A percentile compares a stretch with the other conserved stretches of the same genome.
Evolutionary conservation across 2,888 invertebrate species (phyloP).

Genomic region (Hirtodrosophila cameraria): DNA sequence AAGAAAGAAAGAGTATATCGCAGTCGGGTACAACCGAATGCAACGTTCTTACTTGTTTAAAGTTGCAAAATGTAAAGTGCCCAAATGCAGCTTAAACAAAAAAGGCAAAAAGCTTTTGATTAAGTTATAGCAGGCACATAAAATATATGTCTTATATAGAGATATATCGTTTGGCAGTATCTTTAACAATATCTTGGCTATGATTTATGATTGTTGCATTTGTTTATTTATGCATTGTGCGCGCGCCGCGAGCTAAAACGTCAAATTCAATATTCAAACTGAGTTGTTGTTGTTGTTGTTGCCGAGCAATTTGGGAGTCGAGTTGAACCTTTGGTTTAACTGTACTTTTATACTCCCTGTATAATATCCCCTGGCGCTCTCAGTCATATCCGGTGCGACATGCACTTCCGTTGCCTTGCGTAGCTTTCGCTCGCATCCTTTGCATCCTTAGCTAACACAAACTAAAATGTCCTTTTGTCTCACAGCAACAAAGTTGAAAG

Average conservation of each 20-base stretch:
- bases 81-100: no score
- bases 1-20: no score
- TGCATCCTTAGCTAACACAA: slow-evolving; percentile 44
- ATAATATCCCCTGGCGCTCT: slow-evolving; percentile 13
- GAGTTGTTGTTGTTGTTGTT: no score
- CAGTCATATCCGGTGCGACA: slow-evolving; percentile 67
- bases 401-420: slow-evolving; percentile 75
- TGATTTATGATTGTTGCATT: slow-evolving; percentile 56
- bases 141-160: slow-evolving; percentile 1
- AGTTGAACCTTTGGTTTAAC: no score
- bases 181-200: slow-evolving; percentile 19
- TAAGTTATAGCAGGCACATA: background rate
- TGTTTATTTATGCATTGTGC: slow-evolving; percentile 60
- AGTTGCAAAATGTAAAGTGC: no score
- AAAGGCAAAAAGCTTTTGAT: background rate
- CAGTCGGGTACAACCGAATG: no score
- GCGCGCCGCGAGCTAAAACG: slow-evolving; percentile 41
- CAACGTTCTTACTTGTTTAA: no score
- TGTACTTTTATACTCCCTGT: background rate
- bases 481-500: slow-evolving; percentile 40
- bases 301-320: slow-evolving; percentile 25
- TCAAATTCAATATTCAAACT: slow-evolving; percentile 73
- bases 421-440: slow-evolving; percentile 47
- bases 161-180: background rate
- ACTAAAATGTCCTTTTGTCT: slow-evolving; percentile 58